Evolutionary conservation across 2,888 invertebrate species (phyloP), one percentile per base, ranked within the genome.

Genomic region (Caenorhabditis sp.): DNA sequence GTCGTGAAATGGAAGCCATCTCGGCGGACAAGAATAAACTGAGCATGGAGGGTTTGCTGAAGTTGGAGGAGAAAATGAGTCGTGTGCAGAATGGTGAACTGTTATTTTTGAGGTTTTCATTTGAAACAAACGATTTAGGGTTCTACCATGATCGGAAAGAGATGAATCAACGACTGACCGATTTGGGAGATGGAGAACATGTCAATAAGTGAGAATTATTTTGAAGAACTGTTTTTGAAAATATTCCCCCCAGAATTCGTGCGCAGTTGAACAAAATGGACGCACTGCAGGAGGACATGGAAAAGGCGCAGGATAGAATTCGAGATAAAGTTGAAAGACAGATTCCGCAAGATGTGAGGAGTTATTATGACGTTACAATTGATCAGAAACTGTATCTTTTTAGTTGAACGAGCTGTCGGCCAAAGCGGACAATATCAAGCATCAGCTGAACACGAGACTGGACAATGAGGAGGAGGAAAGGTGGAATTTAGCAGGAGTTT

Each of bases 381-480:
- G 7, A 8, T 9, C 22, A 30, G 13, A 20, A 11, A 11, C 13
- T 11, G n/a, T 32, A n/a, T 22, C 4, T 35, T 80, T 86, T 45
- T 70, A 87, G 87, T 58, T 88, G 22, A 86, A 87, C 58, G 88
- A 88, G 48, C 66, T 88, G 20, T 84, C 88, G 3, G 84, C 85
- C 6, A 88, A 88, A 56, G 83, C 86, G 5, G 88, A 88, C 65
- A 88, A 88, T 62, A 78, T 86, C 41, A 87, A 86, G 53, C 84
- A 84, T 43, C 88, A 88, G 43, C 58, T 88, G 58, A 86, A 85
- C 58, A 82, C 84, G 1, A 45, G 87, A 43, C 80, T 88, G 11
- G 88, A 88, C 74, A 86, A 85, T 48, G 88, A 88, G 58, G 88
- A 88, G 46, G 86, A 88, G 32, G 88, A 88, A 68, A 68, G 87